phyloP scores from a whole-genome alignment of 1,140 invertebrate species.

The Whitmania pigra region DNA sequence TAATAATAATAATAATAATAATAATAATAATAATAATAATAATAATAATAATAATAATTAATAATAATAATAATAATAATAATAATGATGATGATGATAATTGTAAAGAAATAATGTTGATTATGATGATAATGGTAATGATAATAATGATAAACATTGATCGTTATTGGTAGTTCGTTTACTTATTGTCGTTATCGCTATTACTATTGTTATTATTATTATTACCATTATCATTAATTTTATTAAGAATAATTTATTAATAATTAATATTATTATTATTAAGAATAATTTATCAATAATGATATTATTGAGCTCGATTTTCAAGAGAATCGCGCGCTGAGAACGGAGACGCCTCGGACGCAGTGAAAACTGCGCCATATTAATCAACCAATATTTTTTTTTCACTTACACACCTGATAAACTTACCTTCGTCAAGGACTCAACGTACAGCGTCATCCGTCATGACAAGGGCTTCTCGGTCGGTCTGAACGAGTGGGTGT shows the following conservation, averaged over 20 bases:
- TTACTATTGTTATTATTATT: not conserved
- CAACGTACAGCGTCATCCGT: constrained; percentile 26
- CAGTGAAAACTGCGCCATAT: no score
- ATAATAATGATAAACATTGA: not conserved
- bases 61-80: not conserved
- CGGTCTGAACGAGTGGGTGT: constrained; percentile 32
- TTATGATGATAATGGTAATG: not conserved
- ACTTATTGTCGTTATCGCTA: no score
- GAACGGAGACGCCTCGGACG: no score
- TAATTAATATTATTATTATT: no score
- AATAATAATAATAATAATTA: not conserved
- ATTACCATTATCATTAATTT: no score
- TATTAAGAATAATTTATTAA: no score
- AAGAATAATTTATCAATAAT: no score
- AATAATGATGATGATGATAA: not conserved
- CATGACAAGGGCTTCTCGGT: constrained; percentile 26
- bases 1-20: constrained; percentile 8
- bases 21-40: not conserved
- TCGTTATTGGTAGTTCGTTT: no score
- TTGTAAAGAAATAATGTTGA: no score
- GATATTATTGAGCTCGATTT: no score
- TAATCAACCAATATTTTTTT: no score
- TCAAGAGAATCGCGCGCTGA: no score
- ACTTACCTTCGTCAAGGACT: constrained; percentile 17
- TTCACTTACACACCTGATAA: not conserved